A percentile compares a stretch with the other conserved stretches of the same genome.
Conservation (phyloP, 2,113 vertebrate genomes). For the Brachirus orientalis region DNA sequence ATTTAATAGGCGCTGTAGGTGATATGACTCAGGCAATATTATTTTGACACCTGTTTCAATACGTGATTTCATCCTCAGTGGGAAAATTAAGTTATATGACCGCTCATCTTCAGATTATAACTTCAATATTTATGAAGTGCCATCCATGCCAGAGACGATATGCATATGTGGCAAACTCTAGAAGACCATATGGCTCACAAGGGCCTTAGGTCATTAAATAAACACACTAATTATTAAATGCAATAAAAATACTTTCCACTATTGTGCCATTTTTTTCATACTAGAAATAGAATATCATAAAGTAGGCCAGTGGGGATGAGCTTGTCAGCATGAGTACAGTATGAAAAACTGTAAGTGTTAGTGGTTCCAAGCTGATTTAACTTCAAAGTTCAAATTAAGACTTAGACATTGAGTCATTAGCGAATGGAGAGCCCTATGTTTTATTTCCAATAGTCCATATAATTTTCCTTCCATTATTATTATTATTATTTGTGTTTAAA, state of each 20-base stretch:
- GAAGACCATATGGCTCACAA: neutral
- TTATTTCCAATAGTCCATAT: too few species aligned
- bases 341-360: too few species aligned
- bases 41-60: slow-evolving; percentile 49
- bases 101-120: too few species aligned
- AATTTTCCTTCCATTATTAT: too few species aligned
- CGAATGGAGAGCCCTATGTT: too few species aligned
- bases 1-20: slow-evolving; percentile 23
- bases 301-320: neutral
- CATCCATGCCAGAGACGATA: slow-evolving; percentile 3
- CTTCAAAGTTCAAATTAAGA: too few species aligned
- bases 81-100: slow-evolving; percentile 24
- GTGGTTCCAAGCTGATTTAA: too few species aligned
- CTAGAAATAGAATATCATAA: too few species aligned
- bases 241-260: too few species aligned
- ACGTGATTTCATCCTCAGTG: slow-evolving; percentile 51
- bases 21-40: slow-evolving; percentile 8
- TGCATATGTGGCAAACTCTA: slow-evolving; percentile 38
- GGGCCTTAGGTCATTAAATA: neutral
- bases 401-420: too few species aligned
- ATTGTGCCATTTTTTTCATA: neutral
- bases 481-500: too few species aligned
- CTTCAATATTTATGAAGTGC: too few species aligned
- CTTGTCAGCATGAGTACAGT: neutral
- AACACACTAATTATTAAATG: neutral